Evolutionary conservation across 2,888 invertebrate species (phyloP).

Genomic region (Ormyrus thymus): DNA sequence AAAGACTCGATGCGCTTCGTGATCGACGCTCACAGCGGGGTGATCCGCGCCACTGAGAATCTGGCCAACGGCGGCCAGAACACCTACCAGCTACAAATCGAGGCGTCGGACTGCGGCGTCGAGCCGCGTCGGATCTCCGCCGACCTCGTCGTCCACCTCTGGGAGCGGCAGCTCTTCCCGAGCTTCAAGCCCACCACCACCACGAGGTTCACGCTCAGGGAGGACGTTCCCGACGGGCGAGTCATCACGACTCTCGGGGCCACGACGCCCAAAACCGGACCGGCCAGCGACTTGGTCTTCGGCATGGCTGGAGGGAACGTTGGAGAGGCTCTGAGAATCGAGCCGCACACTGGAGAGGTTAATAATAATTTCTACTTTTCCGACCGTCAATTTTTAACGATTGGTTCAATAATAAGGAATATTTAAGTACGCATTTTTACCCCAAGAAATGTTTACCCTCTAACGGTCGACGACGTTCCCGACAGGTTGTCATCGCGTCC

Average conservation of each 20-base stretch:
- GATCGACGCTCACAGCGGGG: slow-evolving; percentile 88
- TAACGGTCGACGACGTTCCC: too few species aligned
- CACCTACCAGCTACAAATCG: slow-evolving; percentile 84
- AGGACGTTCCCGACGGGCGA: slow-evolving; percentile 86
- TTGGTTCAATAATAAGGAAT: too few species aligned
- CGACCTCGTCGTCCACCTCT: slow-evolving; percentile 85
- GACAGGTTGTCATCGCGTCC: slow-evolving; percentile 82
- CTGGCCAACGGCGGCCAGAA: slow-evolving; percentile 79
- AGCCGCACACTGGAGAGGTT: slow-evolving; percentile 84
- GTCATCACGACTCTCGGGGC: slow-evolving; percentile 87
- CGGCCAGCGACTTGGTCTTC: slow-evolving; percentile 83
- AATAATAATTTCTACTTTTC: too few species aligned
- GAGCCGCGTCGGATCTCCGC: slow-evolving; percentile 83
- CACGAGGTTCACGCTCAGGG: slow-evolving; percentile 85
- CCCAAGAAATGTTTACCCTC: too few species aligned
- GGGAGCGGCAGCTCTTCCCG: slow-evolving; percentile 87
- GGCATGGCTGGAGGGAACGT: slow-evolving; percentile 96
- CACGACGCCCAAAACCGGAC: slow-evolving; percentile 86
- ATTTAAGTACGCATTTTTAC: too few species aligned
- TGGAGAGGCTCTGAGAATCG: slow-evolving; percentile 89
- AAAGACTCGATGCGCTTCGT: slow-evolving; percentile 86
- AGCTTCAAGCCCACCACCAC: slow-evolving; percentile 79
- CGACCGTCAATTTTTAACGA: too few species aligned
- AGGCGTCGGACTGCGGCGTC: slow-evolving; percentile 88
- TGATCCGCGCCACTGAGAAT: slow-evolving; percentile 86